These are phyloP conservation scores for Tetragnatha versicolor DNA, from an alignment of 1,140 invertebrate species.

Conservation along the genomic window DNA sequence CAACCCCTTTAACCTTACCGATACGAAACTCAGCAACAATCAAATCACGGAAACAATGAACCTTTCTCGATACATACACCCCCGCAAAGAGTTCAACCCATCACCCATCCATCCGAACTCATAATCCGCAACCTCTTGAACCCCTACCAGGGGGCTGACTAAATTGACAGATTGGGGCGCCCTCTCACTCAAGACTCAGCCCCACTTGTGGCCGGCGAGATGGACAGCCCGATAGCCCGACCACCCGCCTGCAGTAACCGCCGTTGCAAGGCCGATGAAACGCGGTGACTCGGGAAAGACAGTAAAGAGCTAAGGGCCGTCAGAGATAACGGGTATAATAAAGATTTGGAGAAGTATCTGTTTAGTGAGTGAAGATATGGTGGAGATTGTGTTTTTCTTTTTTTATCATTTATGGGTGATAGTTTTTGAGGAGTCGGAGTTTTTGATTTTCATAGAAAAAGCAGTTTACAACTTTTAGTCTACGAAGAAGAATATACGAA, in stretches of 20 bases:
- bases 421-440: too few relatives aligned
- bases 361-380: too few relatives aligned
- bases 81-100: background rate
- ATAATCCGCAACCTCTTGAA: constrained; percentile 13
- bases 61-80: background rate
- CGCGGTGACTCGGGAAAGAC: too few relatives aligned
- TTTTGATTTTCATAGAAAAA: too few relatives aligned
- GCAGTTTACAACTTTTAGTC: too few relatives aligned
- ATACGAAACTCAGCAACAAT: background rate
- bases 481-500: too few relatives aligned
- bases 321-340: too few relatives aligned
- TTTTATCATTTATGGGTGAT: too few relatives aligned
- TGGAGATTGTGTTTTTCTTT: too few relatives aligned
- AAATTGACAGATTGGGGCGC: constrained; percentile 46
- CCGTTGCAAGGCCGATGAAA: constrained; percentile 4
- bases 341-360: too few relatives aligned
- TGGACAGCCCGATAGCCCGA: background rate
- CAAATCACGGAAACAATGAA: background rate
- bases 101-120: background rate
- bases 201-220: too few relatives aligned
- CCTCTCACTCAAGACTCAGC: background rate
- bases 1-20: background rate
- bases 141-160: constrained; percentile 11
- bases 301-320: too few relatives aligned
- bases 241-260: background rate